Conservation (phyloP, 2,113 vertebrate genomes). For the Pleuronectes platessa region DNA sequence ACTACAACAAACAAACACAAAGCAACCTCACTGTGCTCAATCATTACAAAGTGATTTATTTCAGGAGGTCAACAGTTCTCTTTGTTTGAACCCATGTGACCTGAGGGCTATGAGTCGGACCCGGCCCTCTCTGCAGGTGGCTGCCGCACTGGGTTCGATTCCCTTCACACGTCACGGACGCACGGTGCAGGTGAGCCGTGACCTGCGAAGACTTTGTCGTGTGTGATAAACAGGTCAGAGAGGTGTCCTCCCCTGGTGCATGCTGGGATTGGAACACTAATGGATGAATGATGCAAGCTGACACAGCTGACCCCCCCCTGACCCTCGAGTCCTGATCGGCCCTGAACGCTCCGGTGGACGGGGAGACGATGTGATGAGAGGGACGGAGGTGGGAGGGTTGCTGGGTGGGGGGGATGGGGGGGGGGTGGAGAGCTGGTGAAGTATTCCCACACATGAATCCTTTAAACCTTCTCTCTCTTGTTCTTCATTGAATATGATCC, state of each 20-base stretch:
- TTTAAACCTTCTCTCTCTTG: neutral
- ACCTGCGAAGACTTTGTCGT: neutral
- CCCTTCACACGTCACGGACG: neutral
- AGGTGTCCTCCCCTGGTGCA: neutral
- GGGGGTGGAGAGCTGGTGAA: conserved; percentile 28
- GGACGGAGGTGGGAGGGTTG: conserved; percentile 44
- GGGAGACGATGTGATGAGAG: conserved; percentile 37
- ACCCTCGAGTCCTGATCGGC: neutral
- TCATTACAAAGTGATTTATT: no score
- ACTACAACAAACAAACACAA: no score
- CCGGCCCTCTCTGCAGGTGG: no score
- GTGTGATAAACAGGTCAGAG: conserved; percentile 1
- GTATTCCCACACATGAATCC: conserved; percentile 19
- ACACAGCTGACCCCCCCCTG: neutral
- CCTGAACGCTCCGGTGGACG: neutral
- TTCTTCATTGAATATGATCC: conserved; percentile 13
- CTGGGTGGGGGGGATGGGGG: conserved; percentile 25
- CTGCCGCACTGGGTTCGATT: neutral
- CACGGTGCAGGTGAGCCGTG: neutral
- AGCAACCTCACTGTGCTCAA: no score
- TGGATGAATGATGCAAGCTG: conserved; percentile 3
- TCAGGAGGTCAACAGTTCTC: no score
- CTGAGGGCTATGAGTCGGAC: no score
- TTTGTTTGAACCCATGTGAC: no score
- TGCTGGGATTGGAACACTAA: conserved; percentile 21